Conservation (phyloP, 2,888 invertebrate genomes). For the Campopleginae sp. region DNA sequence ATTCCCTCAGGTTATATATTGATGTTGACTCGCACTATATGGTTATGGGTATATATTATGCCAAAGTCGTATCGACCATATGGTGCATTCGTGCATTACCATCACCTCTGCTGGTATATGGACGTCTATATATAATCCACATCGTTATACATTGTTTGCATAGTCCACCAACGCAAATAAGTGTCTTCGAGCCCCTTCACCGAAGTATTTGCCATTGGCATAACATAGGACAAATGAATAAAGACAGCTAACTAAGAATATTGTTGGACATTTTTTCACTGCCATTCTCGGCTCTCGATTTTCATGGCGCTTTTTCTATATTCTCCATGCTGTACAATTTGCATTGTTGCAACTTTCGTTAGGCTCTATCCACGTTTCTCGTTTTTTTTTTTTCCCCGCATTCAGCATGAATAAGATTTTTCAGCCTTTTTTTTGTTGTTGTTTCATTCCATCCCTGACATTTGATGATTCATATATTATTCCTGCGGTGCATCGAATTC, state of each 20-base stretch:
- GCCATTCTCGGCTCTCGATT: constrained; percentile 8
- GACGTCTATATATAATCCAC: constrained; percentile 15
- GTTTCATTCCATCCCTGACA: not conserved
- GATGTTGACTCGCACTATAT: not conserved
- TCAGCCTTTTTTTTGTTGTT: not conserved
- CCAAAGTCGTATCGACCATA: constrained; percentile 22
- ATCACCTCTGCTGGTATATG: constrained; percentile 3
- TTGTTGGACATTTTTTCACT: constrained; percentile 1
- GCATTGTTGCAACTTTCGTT: not conserved
- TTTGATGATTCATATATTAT: not conserved
- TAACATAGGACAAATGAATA: constrained; percentile 20
- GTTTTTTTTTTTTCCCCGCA: not conserved
- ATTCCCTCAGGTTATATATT: constrained; percentile 8
- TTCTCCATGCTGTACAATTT: not conserved
- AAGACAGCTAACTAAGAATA: constrained; percentile 14
- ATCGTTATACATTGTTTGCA: constrained; percentile 52
- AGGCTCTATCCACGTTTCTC: not conserved
- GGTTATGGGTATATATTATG: not conserved
- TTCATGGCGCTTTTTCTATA: not conserved
- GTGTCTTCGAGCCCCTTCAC: constrained; percentile 29
- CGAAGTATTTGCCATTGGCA: constrained; percentile 34
- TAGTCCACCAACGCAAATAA: constrained; percentile 39
- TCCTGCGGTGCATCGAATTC: not conserved
- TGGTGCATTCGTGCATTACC: constrained; percentile 10
- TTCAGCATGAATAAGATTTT: not conserved